phyloP scores from a whole-genome alignment of 2,888 invertebrate genomes.

The Ochropleura plecta region DNA sequence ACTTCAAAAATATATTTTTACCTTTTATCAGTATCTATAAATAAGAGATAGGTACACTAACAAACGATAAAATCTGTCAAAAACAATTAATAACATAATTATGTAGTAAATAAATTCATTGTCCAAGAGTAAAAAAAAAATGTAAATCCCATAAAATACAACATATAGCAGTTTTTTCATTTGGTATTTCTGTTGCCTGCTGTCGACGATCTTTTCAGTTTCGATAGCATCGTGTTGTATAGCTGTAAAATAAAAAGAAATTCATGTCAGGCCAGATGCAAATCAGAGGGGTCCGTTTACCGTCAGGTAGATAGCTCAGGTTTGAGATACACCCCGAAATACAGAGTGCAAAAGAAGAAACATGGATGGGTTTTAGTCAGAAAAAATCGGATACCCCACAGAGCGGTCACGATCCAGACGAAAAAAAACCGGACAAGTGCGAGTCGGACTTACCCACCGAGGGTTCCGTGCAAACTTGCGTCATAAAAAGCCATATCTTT shows the following conservation, averaged over 20 bases:
- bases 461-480: no score
- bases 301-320: no score
- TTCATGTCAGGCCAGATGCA: background rate
- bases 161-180: constrained; percentile 19
- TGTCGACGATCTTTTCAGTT: constrained; percentile 61
- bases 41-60: background rate
- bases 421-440: no score
- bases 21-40: background rate
- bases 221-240: constrained; percentile 72
- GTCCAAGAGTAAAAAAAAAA: background rate
- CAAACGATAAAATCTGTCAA: background rate
- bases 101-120: background rate
- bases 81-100: background rate
- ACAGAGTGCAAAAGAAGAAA: no score
- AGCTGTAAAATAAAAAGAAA: constrained; percentile 64
- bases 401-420: no score
- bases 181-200: constrained; percentile 44
- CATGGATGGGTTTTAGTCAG: no score
- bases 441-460: no score
- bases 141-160: background rate
- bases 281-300: no score
- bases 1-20: background rate
- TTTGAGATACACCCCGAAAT: no score
- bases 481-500: no score
- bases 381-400: no score